phyloP scores from a whole-genome alignment of 1,140 invertebrate genomes.

The Sminthurinus signatus region DNA sequence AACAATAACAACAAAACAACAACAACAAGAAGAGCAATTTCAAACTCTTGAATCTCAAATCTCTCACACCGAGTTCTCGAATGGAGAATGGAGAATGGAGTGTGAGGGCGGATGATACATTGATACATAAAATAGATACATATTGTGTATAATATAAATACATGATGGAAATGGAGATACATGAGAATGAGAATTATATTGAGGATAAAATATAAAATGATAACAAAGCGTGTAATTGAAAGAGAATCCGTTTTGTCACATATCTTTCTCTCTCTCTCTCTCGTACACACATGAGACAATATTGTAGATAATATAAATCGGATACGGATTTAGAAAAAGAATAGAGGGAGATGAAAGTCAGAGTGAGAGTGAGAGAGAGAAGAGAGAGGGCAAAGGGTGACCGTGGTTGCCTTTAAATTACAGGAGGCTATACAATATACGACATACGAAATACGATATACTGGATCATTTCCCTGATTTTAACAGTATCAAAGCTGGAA shows the following conservation, averaged over 20 bases:
- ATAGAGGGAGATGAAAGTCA: not conserved
- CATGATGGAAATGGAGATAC: too few species aligned
- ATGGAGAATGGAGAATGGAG: not conserved
- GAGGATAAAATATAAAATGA: too few species aligned
- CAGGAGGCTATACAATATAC: too few species aligned
- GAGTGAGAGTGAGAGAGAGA: not conserved
- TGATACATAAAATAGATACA: too few species aligned
- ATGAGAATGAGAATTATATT: too few species aligned
- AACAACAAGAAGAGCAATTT: not conserved
- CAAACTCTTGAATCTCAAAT: too few species aligned
- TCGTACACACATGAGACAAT: not conserved
- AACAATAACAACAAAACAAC: too few species aligned
- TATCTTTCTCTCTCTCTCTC: not conserved
- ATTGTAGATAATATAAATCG: not conserved
- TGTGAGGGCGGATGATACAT: too few species aligned
- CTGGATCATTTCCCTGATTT: too few species aligned
- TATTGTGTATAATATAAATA: too few species aligned
- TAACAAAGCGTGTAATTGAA: slow-evolving; percentile 4
- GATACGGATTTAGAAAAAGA: not conserved
- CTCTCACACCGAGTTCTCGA: not conserved
- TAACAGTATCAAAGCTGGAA: too few species aligned
- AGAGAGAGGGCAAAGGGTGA: not conserved
- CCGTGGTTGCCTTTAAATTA: not conserved
- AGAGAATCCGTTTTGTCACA: slow-evolving; percentile 9
- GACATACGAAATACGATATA: too few species aligned